These are phyloP conservation scores for Chloroceryle aenea DNA, from an alignment of 2,113 vertebrate species.

Conservation along the genomic window DNA sequence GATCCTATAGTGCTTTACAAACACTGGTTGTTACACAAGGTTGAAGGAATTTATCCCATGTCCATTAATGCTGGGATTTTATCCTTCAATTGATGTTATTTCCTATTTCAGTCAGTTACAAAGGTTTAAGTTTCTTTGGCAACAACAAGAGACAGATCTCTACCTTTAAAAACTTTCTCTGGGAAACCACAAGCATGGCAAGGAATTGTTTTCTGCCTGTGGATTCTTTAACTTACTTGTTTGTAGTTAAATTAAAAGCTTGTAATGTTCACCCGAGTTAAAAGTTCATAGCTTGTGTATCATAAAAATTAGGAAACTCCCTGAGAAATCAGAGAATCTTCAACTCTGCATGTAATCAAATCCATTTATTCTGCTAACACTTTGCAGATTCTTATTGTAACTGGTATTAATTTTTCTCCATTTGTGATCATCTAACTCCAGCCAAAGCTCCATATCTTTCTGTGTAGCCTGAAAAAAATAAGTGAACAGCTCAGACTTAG, in stretches of 20 bases:
- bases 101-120: background rate
- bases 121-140: background rate
- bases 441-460: background rate
- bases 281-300: background rate
- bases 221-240: background rate
- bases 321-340: background rate
- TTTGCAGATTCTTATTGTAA: slow-evolving; percentile 53
- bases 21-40: too few relatives aligned
- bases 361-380: slow-evolving; percentile 18
- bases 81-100: background rate
- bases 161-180: background rate
- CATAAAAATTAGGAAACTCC: background rate
- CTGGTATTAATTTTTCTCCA: slow-evolving; percentile 57
- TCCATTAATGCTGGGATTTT: background rate
- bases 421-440: slow-evolving; percentile 16
- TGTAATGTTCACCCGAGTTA: background rate
- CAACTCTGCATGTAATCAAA: slow-evolving; percentile 44
- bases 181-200: background rate
- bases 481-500: slow-evolving; percentile 9
- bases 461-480: background rate
- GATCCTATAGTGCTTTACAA: background rate
- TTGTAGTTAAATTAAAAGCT: background rate
- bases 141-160: background rate
- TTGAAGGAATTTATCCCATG: background rate
- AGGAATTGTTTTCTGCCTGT: background rate